phyloP scores from a whole-genome alignment of 2,797 vertebrate genomes.

The Gymnocypris eckloni region DNA sequence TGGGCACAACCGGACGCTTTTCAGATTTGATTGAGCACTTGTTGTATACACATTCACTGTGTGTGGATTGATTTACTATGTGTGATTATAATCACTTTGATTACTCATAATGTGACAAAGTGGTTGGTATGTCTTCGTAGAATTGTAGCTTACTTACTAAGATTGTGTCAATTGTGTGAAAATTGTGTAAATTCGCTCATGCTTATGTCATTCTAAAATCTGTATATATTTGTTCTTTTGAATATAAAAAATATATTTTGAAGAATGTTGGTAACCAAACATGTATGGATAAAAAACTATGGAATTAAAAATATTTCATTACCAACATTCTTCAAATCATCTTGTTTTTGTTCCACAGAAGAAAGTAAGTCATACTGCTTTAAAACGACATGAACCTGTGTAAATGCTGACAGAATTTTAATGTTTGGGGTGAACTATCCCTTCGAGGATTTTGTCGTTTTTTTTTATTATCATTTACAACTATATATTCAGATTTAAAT shows the following conservation, averaged over 20 bases:
- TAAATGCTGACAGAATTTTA: too few relatives aligned
- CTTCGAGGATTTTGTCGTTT: background rate
- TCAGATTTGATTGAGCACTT: conserved; percentile 25
- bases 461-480: background rate
- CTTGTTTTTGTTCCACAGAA: too few relatives aligned
- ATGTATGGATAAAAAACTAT: too few relatives aligned
- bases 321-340: too few relatives aligned
- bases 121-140: background rate
- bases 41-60: background rate
- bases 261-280: background rate
- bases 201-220: background rate
- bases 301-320: too few relatives aligned
- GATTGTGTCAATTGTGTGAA: too few relatives aligned
- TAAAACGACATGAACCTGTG: too few relatives aligned
- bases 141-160: background rate
- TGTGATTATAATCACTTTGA: conserved; percentile 12
- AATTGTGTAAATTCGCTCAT: background rate
- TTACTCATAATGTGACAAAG: background rate
- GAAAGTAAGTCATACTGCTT: too few relatives aligned
- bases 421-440: too few relatives aligned
- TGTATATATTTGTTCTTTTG: background rate
- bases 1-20: conserved; percentile 20
- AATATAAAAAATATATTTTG: background rate
- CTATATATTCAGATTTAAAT: background rate
- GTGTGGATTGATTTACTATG: conserved; percentile 15